Base-by-base conservation (phyloP, 2,113 vertebrate genomes). In the Rhabdomys dilectus region DNA sequence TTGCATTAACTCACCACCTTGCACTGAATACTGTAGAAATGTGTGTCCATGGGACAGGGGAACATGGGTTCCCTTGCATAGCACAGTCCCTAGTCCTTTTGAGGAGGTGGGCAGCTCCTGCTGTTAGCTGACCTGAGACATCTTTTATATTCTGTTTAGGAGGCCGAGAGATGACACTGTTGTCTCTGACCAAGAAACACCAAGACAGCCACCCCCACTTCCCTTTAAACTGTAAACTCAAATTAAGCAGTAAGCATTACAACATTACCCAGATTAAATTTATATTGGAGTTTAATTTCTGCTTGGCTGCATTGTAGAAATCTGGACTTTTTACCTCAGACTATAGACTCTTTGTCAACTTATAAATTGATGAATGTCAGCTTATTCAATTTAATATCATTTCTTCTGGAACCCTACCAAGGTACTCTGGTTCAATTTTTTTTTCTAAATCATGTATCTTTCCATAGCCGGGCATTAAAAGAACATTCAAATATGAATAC, bases 1-100 rank as follows among this genome's bases (percentile, higher is more conserved):
- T 60, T 62, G 48, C 3, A 26, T 6, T 3, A 31, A 88, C 2
- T 21, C 16, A 7, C 19, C 1, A 6, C 29, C 42, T 66, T 81
- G 73, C 45, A 80, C 51, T 82, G 31, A 88, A 58, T 4, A 7
- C n/a, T n/a, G 2, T 17, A 39, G 34, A 42, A 26, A 86, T 16
- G 6, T 21, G 12, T 66, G 24, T 16, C 29, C 36, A 9, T 15
- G 6, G 0, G 0, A 26, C 5, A 24, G 22, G 66, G 10, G 12
- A 75, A 16, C 11, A 19, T 7, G 15, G 31, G 24, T 36, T 77
- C 19, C 36, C 82, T 19, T n/a, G 10, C 6, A 77, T 29, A 42
- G 64, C n/a, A 51, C 36, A 87, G 31, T 7, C 42, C 39, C 60
- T 12, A 12, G 45, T 26, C 26, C 78, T 60, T 68, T 80, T 24